Conservation (phyloP, 1,140 invertebrate genomes). For the Lasioglossum albipes region DNA sequence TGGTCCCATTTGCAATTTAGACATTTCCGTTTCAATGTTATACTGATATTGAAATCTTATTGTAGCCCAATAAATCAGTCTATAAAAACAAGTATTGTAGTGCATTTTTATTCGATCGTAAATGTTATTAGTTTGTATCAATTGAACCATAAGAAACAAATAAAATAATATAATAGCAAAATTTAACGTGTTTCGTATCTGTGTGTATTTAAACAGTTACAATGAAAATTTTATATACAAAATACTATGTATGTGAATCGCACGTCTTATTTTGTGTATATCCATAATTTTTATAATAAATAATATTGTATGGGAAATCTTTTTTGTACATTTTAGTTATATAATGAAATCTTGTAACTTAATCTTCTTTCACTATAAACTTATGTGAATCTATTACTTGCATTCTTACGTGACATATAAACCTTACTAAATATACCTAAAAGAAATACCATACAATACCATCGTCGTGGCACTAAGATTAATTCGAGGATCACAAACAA, state of each 20-base stretch:
- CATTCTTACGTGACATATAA: neutral
- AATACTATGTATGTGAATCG: neutral
- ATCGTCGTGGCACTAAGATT: neutral
- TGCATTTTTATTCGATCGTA: neutral
- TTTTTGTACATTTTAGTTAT: conserved; percentile 14
- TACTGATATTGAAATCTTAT: conserved; percentile 21
- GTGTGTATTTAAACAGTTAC: no score
- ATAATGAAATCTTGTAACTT: neutral
- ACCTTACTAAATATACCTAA: neutral
- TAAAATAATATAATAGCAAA: no score
- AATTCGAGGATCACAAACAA: neutral
- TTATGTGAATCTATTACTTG: neutral
- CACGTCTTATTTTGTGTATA: neutral
- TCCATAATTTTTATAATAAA: neutral
- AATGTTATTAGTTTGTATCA: conserved; percentile 3
- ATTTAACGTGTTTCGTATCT: neutral
- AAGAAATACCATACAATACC: conserved; percentile 5
- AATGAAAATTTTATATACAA: conserved; percentile 8
- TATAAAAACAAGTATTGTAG: conserved; percentile 7
- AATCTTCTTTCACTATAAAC: neutral
- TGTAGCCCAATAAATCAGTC: neutral
- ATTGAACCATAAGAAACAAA: no score
- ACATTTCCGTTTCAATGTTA: neutral
- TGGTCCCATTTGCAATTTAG: neutral
- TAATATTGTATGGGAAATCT: neutral